These are phyloP conservation scores for Poeciliopsis gracilis DNA, from an alignment of 2,797 vertebrate species.

Conservation along the genomic window DNA sequence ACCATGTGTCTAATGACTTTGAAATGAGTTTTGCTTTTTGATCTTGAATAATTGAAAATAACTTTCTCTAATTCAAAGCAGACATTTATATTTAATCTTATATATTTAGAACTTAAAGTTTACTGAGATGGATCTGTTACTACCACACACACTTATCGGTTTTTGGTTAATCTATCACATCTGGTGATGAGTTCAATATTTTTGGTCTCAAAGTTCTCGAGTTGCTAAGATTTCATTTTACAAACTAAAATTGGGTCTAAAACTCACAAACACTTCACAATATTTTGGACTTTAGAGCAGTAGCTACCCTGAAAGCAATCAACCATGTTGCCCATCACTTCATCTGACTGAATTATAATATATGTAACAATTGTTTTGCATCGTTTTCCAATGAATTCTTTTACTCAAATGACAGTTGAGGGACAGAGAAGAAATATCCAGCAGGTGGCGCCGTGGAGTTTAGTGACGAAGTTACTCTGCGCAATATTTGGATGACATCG, in stretches of 20 bases:
- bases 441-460: constrained; percentile 56
- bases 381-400: not conserved
- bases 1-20: not conserved
- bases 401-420: constrained; percentile 6
- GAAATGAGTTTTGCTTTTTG: not conserved
- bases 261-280: not conserved
- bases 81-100: not conserved
- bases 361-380: not conserved
- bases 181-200: not conserved
- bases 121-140: not conserved
- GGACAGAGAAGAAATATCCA: constrained; percentile 30
- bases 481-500: not conserved
- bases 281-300: not conserved
- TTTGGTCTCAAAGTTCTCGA: not conserved
- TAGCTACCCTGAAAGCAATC: not conserved
- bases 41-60: not conserved
- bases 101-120: not conserved
- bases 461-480: not conserved
- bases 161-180: not conserved
- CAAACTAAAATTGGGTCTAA: not conserved
- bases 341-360: not conserved
- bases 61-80: not conserved
- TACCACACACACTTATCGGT: not conserved
- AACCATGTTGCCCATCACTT: not conserved
- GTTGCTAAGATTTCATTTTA: not conserved